phyloP scores from a whole-genome alignment of 2,888 invertebrate species.

The Tenthredo distinguenda region DNA sequence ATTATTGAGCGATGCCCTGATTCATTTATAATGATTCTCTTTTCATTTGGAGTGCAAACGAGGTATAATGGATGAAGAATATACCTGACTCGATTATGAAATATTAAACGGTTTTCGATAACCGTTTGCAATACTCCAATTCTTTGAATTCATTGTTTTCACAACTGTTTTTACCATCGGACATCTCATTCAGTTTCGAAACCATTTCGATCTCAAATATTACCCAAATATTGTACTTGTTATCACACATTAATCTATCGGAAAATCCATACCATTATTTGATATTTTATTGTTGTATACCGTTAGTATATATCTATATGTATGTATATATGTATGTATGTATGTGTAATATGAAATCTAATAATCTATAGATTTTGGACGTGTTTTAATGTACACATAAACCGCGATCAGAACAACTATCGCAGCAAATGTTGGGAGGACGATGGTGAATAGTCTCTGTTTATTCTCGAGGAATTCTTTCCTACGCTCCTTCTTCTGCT shows the following conservation, averaged over 20 bases:
- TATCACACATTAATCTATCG: not conserved
- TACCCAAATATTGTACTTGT: slow-evolving; percentile 8
- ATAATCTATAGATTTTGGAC: slow-evolving; percentile 80
- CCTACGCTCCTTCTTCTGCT: slow-evolving; percentile 91
- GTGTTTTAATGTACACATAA: slow-evolving; percentile 90
- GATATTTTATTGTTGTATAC: not conserved
- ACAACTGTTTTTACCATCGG: not conserved
- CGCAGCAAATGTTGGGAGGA: slow-evolving; percentile 86
- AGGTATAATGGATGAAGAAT: not conserved
- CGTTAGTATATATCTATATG: not conserved
- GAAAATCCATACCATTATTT: not conserved
- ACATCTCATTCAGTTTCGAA: not conserved
- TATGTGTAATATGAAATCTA: slow-evolving; percentile 58
- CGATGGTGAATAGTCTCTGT: slow-evolving; percentile 89
- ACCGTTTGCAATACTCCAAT: not conserved
- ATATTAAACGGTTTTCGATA: not conserved
- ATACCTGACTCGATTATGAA: not conserved
- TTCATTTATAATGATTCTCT: not conserved
- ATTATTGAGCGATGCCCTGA: not conserved
- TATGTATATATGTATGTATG: not conserved
- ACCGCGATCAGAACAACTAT: slow-evolving; percentile 86
- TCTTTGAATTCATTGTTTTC: not conserved
- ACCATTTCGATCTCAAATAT: not conserved
- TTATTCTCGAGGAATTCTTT: slow-evolving; percentile 90
- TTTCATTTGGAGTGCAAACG: not conserved